Percentiles rank a stretch among this genome's conserved stretches.
Evolutionary conservation across 2,113 vertebrate species (phyloP).

Genomic region (Montifringilla adamsi): DNA sequence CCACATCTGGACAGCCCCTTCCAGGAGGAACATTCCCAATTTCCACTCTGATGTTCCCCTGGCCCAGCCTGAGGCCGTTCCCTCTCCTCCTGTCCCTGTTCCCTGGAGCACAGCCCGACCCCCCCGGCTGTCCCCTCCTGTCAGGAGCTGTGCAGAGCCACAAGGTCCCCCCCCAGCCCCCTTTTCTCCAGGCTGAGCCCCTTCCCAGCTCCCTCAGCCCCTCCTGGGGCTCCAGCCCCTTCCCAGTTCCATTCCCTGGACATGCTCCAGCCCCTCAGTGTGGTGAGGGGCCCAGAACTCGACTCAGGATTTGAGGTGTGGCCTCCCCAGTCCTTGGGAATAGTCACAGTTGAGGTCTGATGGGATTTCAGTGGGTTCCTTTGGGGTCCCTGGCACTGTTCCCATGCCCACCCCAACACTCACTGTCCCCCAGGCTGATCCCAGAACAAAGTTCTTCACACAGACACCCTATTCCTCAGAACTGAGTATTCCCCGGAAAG

Average conservation of each 20-base stretch:
- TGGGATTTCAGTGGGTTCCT: neutral
- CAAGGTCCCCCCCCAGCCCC: neutral
- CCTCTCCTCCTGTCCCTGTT: neutral
- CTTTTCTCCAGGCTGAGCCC: neutral
- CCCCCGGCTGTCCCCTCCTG: neutral
- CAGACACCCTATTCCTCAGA: neutral
- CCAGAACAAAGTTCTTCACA: neutral
- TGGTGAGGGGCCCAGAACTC: neutral
- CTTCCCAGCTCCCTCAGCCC: neutral
- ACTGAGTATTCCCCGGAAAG: neutral
- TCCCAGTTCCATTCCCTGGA: neutral
- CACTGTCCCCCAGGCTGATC: neutral
- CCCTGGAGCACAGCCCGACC: neutral
- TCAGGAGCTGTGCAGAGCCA: neutral
- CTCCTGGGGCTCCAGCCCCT: neutral
- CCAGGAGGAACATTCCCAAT: neutral
- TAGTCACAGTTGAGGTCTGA: too few species aligned
- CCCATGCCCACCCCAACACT: neutral
- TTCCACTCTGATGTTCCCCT: rapidly evolving
- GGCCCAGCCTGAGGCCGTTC: neutral
- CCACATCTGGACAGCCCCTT: neutral
- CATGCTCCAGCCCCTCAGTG: neutral
- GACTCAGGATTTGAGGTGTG: neutral
- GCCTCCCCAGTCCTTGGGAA: neutral
- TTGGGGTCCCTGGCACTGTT: neutral